Conservation (phyloP, 2,797 vertebrate species). For the Hippopotamyrus pictus region DNA sequence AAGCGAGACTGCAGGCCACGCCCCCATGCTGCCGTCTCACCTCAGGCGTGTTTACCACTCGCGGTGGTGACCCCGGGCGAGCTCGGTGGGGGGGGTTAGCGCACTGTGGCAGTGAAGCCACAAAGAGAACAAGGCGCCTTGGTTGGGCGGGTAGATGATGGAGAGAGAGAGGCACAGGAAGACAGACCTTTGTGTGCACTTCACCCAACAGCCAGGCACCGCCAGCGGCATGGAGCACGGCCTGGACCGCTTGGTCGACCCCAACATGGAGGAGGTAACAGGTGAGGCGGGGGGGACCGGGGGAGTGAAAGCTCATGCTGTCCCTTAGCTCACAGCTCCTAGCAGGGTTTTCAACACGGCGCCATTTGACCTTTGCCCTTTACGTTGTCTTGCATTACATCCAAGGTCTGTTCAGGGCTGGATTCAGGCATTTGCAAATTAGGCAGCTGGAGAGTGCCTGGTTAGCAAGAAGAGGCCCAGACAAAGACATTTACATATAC, state of each 20-base stretch:
- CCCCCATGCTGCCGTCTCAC: background rate
- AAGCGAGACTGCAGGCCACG: background rate
- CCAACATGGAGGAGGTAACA: conserved; percentile 79
- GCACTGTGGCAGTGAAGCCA: background rate
- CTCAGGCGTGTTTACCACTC: background rate
- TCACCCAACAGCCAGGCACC: conserved; percentile 62
- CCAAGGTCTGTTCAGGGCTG: background rate
- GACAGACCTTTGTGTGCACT: conserved; percentile 10
- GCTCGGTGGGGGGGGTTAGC: background rate
- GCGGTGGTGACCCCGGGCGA: background rate
- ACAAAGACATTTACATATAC: background rate
- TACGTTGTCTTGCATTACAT: background rate
- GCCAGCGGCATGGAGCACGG: conserved; percentile 74
- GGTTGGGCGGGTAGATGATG: background rate
- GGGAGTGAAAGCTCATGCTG: background rate
- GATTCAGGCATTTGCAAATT: background rate
- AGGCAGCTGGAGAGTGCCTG: background rate
- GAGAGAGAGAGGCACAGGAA: background rate
- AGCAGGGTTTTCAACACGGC: background rate
- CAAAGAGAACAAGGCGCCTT: background rate
- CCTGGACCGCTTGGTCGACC: conserved; percentile 73
- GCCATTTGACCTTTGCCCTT: background rate
- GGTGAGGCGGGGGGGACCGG: conserved; percentile 52
- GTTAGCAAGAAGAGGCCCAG: background rate
- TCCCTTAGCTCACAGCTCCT: background rate